Evolutionary conservation across 1,140 invertebrate genomes (phyloP), one percentile per base, ranked within the genome.

Genomic region (Euura lappo): DNA sequence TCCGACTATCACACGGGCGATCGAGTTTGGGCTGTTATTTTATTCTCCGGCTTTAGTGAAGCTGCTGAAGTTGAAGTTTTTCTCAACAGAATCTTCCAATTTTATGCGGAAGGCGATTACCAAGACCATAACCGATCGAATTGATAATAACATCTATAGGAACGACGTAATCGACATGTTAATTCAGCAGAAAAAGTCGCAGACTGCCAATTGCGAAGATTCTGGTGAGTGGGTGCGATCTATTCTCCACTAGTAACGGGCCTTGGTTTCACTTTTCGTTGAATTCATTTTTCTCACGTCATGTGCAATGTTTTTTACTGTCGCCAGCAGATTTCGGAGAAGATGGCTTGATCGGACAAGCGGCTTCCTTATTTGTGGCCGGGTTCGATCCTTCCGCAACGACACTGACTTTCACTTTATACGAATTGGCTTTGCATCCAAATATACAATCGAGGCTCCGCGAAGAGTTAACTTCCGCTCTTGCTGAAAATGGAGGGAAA

Each of bases 321-420:
- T 3, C 6, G 10, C 46, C 67, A 11, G 28, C 28, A 68, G 65
- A 46, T 68, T 68, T 72, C 51, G 65, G 46, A 4, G 71, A 66
- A 10, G 71, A 72, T 46, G 65, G 68, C 46, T 46, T 72, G 45
- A 11, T 72, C 2, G 88, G 88, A 0, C 88, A 91, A 79, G 79
- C 86, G 0, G 89, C 89, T 68, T 75, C 90, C 0, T 91, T 91
- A 71, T 89, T 90, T 69, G 74, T 88, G 3, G 92, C 90, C 68
- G 92, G 93, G 42, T 93, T 90, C 74, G 91, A 93, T 72, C 92
- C 92, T 0, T 91, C 91, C 0, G 88, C 90, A 3, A 89, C 87
- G 1, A 85, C 90, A 0, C 82, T 92, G 75, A 83, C 86, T 8
- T 90, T 89, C 72, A 80, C 85, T 4, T 71, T 89, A 0, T 91